Percentiles rank a stretch among this genome's conserved stretches.
Conservation (phyloP, 2,888 invertebrate species). For the Drosophila stalkeri region DNA sequence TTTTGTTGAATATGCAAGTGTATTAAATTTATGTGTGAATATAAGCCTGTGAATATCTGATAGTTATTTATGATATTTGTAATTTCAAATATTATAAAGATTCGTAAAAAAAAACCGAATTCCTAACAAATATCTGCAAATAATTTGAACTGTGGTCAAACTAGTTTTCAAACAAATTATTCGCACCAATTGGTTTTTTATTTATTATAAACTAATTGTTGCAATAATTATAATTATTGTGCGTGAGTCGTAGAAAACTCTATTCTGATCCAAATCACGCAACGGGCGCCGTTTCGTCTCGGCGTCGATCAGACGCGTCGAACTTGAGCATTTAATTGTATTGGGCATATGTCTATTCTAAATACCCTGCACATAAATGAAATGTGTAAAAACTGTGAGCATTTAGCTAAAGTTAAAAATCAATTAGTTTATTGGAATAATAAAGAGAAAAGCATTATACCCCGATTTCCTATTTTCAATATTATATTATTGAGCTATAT, state of each 20-base stretch:
- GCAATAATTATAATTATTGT: not conserved
- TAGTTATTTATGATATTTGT: not conserved
- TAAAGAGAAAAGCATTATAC: too few relatives aligned
- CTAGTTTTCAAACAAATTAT: not conserved
- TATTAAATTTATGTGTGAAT: not conserved
- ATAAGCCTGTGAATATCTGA: not conserved
- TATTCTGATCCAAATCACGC: slow-evolving; percentile 4
- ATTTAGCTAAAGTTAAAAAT: not conserved
- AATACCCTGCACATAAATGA: not conserved
- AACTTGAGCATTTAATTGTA: slow-evolving; percentile 49
- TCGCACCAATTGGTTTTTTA: not conserved
- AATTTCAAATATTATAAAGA: too few relatives aligned
- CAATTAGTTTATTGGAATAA: not conserved
- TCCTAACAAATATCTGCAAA: not conserved
- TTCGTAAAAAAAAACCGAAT: not conserved
- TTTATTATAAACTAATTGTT: not conserved
- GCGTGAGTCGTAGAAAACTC: slow-evolving; percentile 1
- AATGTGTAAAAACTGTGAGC: not conserved
- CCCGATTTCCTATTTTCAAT: too few relatives aligned
- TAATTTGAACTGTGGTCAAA: not conserved
- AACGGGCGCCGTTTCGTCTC: slow-evolving; percentile 28
- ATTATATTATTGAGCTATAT: too few relatives aligned
- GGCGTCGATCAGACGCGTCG: slow-evolving; percentile 30
- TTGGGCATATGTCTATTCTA: slow-evolving; percentile 6
- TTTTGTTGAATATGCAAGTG: not conserved